Conservation (phyloP, 2,888 invertebrate genomes). For the Onchidella celtica region DNA sequence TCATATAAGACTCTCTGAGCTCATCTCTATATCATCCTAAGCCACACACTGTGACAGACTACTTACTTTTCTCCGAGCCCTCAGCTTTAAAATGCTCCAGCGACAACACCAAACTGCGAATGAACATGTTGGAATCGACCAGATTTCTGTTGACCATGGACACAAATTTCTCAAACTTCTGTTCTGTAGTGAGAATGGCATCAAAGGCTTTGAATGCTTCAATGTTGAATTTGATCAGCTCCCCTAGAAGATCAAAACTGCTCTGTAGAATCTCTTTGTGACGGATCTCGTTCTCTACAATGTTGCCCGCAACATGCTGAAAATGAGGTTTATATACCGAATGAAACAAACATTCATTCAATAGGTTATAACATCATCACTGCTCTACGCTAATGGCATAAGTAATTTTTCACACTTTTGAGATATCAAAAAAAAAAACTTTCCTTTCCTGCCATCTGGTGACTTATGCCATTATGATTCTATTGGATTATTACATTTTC, state of each 20-base stretch:
- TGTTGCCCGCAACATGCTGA: conserved; percentile 80
- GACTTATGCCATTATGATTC: too few relatives aligned
- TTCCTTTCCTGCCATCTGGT: too few relatives aligned
- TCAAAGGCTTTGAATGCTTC: conserved; percentile 80
- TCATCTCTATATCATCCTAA: too few relatives aligned
- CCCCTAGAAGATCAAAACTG: conserved; percentile 81
- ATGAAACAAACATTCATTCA: not conserved
- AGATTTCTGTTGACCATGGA: conserved; percentile 77
- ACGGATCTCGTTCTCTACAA: conserved; percentile 78
- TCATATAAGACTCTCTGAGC: too few relatives aligned
- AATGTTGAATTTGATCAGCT: conserved; percentile 81
- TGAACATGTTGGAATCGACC: conserved; percentile 81
- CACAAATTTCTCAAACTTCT: conserved; percentile 78
- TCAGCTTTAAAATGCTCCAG: conserved; percentile 76
- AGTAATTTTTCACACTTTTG: too few relatives aligned
- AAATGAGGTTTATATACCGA: too few relatives aligned
- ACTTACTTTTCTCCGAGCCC: conserved; percentile 55
- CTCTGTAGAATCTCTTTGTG: conserved; percentile 80
- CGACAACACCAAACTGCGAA: conserved; percentile 80
- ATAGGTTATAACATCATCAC: too few relatives aligned
- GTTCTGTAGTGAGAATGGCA: conserved; percentile 73
- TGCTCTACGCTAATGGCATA: too few relatives aligned
- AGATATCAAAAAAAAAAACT: too few relatives aligned
- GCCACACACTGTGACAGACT: too few relatives aligned
- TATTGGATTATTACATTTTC: too few relatives aligned